Conservation (phyloP, 2,113 vertebrate species). For the Miniopterus natalensis region DNA sequence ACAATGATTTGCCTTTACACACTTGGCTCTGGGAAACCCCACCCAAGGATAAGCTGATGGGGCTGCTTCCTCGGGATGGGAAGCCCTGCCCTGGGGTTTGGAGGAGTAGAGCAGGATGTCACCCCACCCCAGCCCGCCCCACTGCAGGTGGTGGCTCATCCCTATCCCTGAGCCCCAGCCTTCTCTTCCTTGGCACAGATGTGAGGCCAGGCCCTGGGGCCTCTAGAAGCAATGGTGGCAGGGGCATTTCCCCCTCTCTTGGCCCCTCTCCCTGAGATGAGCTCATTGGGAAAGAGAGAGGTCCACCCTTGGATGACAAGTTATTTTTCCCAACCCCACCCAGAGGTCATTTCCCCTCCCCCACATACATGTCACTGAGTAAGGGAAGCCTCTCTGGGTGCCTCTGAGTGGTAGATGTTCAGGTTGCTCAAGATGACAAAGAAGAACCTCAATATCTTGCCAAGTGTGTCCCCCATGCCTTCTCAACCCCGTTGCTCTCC, state of each 20-base stretch:
- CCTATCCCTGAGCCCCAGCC: not conserved
- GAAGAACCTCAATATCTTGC: not conserved
- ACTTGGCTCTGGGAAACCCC: conserved; percentile 76
- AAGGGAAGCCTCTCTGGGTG: not conserved
- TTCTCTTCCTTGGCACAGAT: not conserved
- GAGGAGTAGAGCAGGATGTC: conserved; percentile 64
- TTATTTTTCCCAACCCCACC: not conserved
- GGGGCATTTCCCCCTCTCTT: not conserved
- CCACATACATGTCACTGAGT: not conserved
- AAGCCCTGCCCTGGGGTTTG: conserved; percentile 1
- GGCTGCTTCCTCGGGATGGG: conserved; percentile 71
- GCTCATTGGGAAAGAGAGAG: conserved; percentile 2
- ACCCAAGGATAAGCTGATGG: conserved; percentile 77
- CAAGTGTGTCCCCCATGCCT: not conserved
- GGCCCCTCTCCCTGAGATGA: not conserved
- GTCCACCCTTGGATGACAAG: not conserved
- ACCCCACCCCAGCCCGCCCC: not conserved
- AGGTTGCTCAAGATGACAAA: not conserved
- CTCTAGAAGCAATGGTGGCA: not conserved
- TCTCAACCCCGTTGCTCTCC: not conserved
- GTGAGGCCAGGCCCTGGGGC: not conserved
- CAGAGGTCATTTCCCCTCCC: not conserved
- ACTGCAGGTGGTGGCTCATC: conserved; percentile 63
- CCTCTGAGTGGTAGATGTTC: not conserved
- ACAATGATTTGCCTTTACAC: conserved; percentile 81